Conservation (phyloP, 2,113 vertebrate species). For the Ancistrus triradiatus region DNA sequence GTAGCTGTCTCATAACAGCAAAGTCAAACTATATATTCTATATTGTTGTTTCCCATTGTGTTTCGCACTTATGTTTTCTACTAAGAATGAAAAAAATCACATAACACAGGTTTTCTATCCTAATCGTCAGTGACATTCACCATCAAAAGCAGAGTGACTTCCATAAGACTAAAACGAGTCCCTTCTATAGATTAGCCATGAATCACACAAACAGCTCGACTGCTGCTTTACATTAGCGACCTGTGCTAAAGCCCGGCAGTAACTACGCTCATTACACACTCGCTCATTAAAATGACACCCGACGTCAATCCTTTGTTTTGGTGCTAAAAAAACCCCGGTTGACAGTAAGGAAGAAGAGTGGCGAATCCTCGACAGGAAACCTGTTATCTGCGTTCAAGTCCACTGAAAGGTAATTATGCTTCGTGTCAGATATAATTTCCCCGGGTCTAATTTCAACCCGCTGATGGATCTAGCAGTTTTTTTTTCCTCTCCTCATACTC, state of each 20-base stretch:
- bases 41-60: too few species aligned
- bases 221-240: slow-evolving; percentile 8
- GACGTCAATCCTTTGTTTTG: slow-evolving; percentile 45
- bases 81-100: too few species aligned
- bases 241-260: not conserved
- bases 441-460: slow-evolving; percentile 41
- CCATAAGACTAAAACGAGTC: not conserved
- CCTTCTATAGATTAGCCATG: not conserved
- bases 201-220: not conserved
- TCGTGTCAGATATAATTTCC: slow-evolving; percentile 51
- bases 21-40: too few species aligned
- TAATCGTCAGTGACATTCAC: too few species aligned
- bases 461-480: slow-evolving; percentile 45
- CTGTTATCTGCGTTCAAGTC: slow-evolving; percentile 43
- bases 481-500: slow-evolving; percentile 31
- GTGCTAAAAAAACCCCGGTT: slow-evolving; percentile 20
- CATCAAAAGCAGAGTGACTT: too few species aligned
- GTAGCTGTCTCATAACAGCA: too few species aligned
- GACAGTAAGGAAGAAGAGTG: slow-evolving; percentile 37
- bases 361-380: slow-evolving; percentile 40
- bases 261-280: slow-evolving; percentile 31
- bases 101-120: too few species aligned
- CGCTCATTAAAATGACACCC: slow-evolving; percentile 43
- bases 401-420: slow-evolving; percentile 52
- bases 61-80: too few species aligned